These are phyloP conservation scores for Thumatha senex DNA, from an alignment of 2,888 invertebrate genomes.

Conservation along the genomic window DNA sequence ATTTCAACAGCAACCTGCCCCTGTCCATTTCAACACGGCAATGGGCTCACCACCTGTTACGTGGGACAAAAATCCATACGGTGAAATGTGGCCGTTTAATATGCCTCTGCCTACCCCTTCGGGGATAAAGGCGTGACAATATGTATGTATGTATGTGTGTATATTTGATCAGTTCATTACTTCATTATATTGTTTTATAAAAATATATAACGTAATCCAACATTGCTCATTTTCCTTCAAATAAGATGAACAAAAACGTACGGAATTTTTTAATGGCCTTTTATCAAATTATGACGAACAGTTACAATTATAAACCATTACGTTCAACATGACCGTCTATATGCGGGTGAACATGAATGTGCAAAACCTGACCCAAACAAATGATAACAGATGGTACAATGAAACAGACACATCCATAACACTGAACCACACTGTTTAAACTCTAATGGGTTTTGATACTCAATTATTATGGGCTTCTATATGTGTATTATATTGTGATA, in stretches of 20 bases:
- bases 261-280: constrained; percentile 15
- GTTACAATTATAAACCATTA: constrained; percentile 29
- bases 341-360: constrained; percentile 9
- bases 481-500: constrained; percentile 8
- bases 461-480: constrained; percentile 32
- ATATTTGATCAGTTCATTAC: too few relatives aligned
- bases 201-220: too few relatives aligned
- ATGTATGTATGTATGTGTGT: too few relatives aligned
- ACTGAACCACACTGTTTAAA: constrained; percentile 25
- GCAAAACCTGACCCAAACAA: constrained; percentile 20
- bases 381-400: constrained; percentile 35
- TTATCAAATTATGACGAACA: constrained; percentile 20
- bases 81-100: too few relatives aligned
- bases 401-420: constrained; percentile 39
- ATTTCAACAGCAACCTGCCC: too few relatives aligned
- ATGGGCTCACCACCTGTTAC: too few relatives aligned
- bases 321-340: constrained; percentile 14
- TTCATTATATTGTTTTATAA: too few relatives aligned
- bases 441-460: constrained; percentile 38
- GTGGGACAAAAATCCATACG: too few relatives aligned
- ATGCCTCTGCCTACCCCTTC: too few relatives aligned
- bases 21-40: too few relatives aligned
- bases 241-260: constrained; percentile 1
- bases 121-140: too few relatives aligned
- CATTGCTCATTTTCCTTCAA: too few relatives aligned